A percentile compares a stretch with the other conserved stretches of the same genome.
These are phyloP conservation scores for Condylura cristata DNA, from an alignment of 2,113 vertebrate genomes.

Conservation along the genomic window DNA sequence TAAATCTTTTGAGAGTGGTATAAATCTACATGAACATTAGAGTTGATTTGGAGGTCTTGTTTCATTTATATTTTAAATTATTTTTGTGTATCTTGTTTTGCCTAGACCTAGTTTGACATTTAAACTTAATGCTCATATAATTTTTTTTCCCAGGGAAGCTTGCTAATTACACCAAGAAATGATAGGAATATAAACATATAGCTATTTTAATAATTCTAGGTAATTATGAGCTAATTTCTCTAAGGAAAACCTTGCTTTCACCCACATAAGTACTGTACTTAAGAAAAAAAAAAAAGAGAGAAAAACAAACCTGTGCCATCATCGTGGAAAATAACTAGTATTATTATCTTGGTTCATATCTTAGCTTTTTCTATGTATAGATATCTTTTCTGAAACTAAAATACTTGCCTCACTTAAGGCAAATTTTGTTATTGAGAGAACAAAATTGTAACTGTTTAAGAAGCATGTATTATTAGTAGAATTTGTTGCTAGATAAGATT, in stretches of 20 bases:
- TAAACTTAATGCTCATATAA: not conserved
- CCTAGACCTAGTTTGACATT: not conserved
- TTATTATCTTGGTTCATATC: not conserved
- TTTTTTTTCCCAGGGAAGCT: not conserved
- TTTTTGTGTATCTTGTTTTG: not conserved
- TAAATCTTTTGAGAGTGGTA: not conserved
- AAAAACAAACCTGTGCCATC: not conserved
- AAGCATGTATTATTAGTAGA: constrained; percentile 38
- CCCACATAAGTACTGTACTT: not conserved
- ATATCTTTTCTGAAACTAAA: constrained; percentile 39
- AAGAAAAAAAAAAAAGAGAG: not conserved
- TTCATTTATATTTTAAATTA: not conserved
- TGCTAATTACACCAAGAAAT: not conserved
- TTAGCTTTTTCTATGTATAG: not conserved
- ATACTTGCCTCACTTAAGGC: not conserved
- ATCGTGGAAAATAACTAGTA: not conserved
- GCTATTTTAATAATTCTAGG: not conserved
- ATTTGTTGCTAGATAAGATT: not conserved
- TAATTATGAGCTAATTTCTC: constrained; percentile 9
- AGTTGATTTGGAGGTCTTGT: not conserved
- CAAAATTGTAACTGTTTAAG: constrained; percentile 16
- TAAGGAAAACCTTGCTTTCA: constrained; percentile 31
- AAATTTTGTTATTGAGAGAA: not conserved
- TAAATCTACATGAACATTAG: not conserved
- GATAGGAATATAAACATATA: not conserved